phyloP scores from a whole-genome alignment of 2,113 vertebrate genomes.

The Rhinolophus ferrumequinum region DNA sequence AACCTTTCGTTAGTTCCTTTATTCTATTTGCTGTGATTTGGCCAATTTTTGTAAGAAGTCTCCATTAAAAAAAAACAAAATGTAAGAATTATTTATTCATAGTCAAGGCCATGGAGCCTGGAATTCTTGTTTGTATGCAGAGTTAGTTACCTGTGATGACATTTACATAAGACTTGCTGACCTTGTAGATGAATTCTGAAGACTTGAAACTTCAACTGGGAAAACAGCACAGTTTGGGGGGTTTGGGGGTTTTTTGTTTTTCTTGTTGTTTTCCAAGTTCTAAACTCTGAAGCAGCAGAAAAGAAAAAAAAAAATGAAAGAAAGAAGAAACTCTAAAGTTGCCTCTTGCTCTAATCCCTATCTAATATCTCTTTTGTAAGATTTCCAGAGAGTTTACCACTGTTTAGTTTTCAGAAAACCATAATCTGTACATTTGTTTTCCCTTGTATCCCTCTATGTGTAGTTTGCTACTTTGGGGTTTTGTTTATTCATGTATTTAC shows the following conservation, averaged over 20 bases:
- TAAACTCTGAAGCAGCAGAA: neutral
- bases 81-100: neutral
- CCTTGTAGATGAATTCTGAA: conserved; percentile 36
- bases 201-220: neutral
- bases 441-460: neutral
- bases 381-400: neutral
- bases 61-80: neutral
- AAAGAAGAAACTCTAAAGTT: neutral
- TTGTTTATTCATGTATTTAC: neutral
- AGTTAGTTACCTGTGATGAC: neutral
- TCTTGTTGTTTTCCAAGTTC: neutral
- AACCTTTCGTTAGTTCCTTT: neutral
- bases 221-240: neutral
- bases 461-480: neutral
- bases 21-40: neutral
- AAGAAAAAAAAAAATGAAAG: neutral
- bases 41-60: neutral
- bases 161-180: conserved; percentile 44
- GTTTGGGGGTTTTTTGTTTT: neutral
- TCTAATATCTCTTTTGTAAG: neutral
- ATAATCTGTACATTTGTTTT: neutral
- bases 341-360: neutral
- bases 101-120: neutral
- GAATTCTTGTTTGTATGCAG: neutral
- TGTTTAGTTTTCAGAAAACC: neutral